These are phyloP conservation scores for Struthio camelus DNA, from an alignment of 2,113 vertebrate species.

Conservation along the genomic window DNA sequence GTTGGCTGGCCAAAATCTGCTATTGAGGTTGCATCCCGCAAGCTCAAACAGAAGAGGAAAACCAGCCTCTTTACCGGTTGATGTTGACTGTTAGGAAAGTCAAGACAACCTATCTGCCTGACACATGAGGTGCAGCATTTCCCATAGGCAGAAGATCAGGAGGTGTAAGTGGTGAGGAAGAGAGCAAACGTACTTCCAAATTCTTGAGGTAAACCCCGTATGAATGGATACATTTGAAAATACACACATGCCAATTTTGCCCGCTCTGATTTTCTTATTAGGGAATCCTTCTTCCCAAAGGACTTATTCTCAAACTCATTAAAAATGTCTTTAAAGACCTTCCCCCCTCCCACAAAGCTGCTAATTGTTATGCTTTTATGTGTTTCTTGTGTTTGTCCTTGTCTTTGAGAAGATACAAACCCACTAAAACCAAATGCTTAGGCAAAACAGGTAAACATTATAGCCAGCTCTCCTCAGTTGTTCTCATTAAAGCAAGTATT, in stretches of 20 bases:
- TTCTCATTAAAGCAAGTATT: not conserved
- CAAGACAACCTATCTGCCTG: not conserved
- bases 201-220: not conserved
- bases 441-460: not conserved
- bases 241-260: not conserved
- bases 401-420: not conserved
- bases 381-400: not conserved
- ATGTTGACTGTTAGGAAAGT: not conserved
- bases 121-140: not conserved
- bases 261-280: not conserved
- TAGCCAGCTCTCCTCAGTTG: not conserved
- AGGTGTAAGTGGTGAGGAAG: not conserved
- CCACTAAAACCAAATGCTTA: not conserved
- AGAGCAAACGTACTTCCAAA: not conserved
- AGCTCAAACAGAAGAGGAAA: not conserved
- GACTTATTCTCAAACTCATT: not conserved
- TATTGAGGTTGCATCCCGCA: accelerated
- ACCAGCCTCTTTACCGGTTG: not conserved
- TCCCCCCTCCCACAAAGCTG: not conserved
- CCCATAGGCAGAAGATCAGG: not conserved
- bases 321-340: not conserved
- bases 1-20: not conserved
- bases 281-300: not conserved
- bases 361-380: not conserved
- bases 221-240: not conserved